These are phyloP conservation scores for Drosophila neotestacea DNA, from an alignment of 2,888 invertebrate genomes.

Conservation along the genomic window DNA sequence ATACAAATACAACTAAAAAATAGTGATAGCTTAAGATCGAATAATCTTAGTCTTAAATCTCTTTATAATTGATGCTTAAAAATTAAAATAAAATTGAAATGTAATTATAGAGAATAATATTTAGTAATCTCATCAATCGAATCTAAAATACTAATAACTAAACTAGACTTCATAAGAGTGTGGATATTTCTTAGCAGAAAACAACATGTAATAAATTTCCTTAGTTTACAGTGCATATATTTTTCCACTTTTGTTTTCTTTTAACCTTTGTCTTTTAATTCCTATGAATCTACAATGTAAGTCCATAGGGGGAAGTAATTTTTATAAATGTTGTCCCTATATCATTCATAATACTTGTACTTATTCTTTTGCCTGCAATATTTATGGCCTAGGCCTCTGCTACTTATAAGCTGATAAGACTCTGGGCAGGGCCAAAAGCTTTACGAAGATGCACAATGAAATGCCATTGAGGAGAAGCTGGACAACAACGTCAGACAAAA, in stretches of 20 bases:
- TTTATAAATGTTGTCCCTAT: slow-evolving; percentile 9
- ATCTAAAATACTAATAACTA: too few species aligned
- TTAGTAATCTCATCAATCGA: too few species aligned
- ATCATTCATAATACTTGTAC: slow-evolving; percentile 36
- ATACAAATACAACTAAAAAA: not conserved
- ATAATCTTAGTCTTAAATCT: too few species aligned
- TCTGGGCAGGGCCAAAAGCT: slow-evolving; percentile 32
- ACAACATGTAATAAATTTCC: too few species aligned
- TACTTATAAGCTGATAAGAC: slow-evolving; percentile 65
- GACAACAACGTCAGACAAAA: not conserved
- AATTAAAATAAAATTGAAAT: too few species aligned
- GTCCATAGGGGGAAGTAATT: not conserved
- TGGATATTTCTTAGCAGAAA: too few species aligned
- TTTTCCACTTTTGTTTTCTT: slow-evolving; percentile 12
- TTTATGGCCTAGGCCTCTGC: slow-evolving; percentile 62
- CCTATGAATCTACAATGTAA: slow-evolving; percentile 3
- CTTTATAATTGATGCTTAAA: too few species aligned
- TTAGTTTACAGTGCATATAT: not conserved
- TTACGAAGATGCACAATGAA: slow-evolving; percentile 41
- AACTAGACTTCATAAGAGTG: too few species aligned
- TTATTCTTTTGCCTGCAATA: slow-evolving; percentile 42
- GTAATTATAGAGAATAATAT: too few species aligned
- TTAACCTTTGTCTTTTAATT: slow-evolving; percentile 8
- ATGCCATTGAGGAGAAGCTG: slow-evolving; percentile 40
- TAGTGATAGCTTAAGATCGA: not conserved